Evolutionary conservation across 1,140 invertebrate genomes (phyloP).

Genomic region (Listronotus bonariensis): DNA sequence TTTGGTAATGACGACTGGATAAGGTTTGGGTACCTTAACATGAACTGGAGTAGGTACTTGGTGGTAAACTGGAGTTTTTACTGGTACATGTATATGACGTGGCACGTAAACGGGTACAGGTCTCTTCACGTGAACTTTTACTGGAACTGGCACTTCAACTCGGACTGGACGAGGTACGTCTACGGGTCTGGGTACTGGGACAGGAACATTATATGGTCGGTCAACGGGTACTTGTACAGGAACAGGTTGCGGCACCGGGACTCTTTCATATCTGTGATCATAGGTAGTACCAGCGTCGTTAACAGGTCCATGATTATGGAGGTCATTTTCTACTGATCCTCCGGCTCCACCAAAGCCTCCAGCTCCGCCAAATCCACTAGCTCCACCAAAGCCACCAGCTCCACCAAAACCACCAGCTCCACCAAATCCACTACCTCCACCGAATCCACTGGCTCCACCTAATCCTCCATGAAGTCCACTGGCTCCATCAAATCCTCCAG

Average conservation of each 20-base stretch:
- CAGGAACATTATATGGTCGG: constrained; percentile 45
- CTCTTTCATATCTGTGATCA: constrained; percentile 41
- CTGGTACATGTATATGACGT: constrained; percentile 48
- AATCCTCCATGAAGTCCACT: constrained; percentile 5
- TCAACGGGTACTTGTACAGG: constrained; percentile 45
- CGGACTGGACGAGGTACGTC: constrained; percentile 50
- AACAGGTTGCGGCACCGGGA: constrained; percentile 53
- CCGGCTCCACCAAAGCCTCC: constrained; percentile 4
- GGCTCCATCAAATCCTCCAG: background rate
- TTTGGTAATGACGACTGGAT: constrained; percentile 46
- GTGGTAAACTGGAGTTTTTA: constrained; percentile 52
- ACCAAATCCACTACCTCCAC: constrained; percentile 6
- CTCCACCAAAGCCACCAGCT: constrained; percentile 3
- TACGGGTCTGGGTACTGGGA: constrained; percentile 49
- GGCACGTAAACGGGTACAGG: constrained; percentile 47
- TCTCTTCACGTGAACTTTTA: constrained; percentile 44
- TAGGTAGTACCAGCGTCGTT: constrained; percentile 40
- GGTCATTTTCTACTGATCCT: background rate
- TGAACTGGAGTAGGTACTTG: constrained; percentile 52
- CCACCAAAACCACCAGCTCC: constrained; percentile 10
- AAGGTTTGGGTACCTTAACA: constrained; percentile 47
- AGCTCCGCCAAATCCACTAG: background rate
- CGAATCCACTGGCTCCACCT: constrained; percentile 19
- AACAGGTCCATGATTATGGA: background rate
- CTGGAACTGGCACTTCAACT: constrained; percentile 49